Percentiles rank a stretch among this genome's conserved stretches.
Evolutionary conservation across 1,140 invertebrate species (phyloP).

Genomic region (Penaeus indicus): DNA sequence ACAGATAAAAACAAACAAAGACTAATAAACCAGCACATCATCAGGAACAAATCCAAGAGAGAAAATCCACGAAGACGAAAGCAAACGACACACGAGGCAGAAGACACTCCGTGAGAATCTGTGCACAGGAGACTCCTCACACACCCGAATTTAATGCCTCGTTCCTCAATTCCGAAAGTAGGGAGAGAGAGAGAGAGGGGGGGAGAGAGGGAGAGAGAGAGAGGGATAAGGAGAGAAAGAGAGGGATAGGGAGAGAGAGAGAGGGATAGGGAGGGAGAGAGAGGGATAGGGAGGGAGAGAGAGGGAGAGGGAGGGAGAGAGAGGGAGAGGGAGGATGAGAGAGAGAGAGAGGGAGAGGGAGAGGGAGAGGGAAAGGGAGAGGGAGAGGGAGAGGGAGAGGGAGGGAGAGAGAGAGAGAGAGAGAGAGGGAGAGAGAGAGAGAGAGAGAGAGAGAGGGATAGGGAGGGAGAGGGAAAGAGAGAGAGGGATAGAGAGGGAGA

Average conservation of each 20-base stretch:
- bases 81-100: too few relatives aligned
- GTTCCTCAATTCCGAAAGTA: too few relatives aligned
- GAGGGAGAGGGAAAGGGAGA: background rate
- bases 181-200: background rate
- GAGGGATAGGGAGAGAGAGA: background rate
- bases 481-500: background rate
- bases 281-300: background rate
- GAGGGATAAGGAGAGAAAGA: background rate
- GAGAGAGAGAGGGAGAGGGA: background rate
- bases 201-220: background rate
- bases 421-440: background rate
- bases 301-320: background rate
- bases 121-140: too few relatives aligned
- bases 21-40: too few relatives aligned
- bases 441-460: background rate
- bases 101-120: too few relatives aligned
- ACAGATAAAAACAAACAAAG: too few relatives aligned
- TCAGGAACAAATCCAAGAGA: too few relatives aligned
- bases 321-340: too few relatives aligned
- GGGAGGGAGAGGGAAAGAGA: background rate
- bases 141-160: too few relatives aligned
- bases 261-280: background rate
- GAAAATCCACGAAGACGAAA: too few relatives aligned
- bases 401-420: background rate
- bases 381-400: background rate